Evolutionary conservation across 2,888 invertebrate genomes (phyloP), one percentile per base, ranked within the genome.

Genomic region (Amphipyra berbera): DNA sequence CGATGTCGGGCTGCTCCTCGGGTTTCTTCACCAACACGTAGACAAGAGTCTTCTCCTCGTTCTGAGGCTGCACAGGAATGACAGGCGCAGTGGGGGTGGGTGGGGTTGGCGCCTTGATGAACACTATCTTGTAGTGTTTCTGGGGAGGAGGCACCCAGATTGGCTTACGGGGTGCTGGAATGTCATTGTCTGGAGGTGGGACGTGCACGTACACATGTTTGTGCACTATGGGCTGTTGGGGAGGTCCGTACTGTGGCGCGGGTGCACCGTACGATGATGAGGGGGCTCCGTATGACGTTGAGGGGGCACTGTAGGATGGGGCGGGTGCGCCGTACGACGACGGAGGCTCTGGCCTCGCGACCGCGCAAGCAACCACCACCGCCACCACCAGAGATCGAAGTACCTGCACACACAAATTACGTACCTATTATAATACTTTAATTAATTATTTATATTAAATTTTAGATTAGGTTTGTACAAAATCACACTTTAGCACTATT

Each of bases 171-270:
- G 97, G 96, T 15, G 96, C 95, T 40, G 96, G 96, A 84, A 96
- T 96, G 83, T 98, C 98, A 35, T 97, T 97, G 90, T 98, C 98
- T 82, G 98, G 98, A 60, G 98, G 98, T 50, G 98, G 98, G 14
- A 98, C 98, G 90, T 98, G 98, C 14, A 98, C 98, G 93, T 98
- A 98, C 12, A 98, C 98, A 88, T 98, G 98, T 87, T 98, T 98
- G 91, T 98, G 98, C 54, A 98, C 96, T 42, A 97, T 97, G 58
- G 97, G 97, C 63, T 96, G 96, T 68, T 95, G 95, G 0, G 97
- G 97, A 7, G 97, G 96, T 14, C 97, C 97, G 82, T 97, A 97
- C 78, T 96, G 96, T 2, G 96, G 96, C 2, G 95, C 90, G 2
- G 96, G 96, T 0, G 95, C 90, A n/a, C 95, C 95, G 79, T 95